These are phyloP conservation scores for Salvelinus sp. DNA, from an alignment of 2,113 vertebrate species.

Conservation along the genomic window DNA sequence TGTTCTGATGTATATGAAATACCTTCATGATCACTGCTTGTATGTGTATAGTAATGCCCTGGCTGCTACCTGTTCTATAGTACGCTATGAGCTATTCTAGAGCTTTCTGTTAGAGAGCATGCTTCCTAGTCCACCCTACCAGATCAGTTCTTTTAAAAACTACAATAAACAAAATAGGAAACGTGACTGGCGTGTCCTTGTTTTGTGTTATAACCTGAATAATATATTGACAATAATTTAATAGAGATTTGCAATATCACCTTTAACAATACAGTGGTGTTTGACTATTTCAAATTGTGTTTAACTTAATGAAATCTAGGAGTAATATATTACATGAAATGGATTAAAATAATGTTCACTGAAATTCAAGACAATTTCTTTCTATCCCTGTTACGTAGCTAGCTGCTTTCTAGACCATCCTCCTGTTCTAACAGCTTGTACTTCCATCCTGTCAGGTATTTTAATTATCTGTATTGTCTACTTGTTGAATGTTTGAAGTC, in stretches of 20 bases:
- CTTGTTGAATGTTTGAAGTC: background rate
- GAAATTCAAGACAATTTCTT: too few relatives aligned
- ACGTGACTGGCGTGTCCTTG: background rate
- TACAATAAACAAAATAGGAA: slow-evolving; percentile 13
- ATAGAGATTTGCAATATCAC: background rate
- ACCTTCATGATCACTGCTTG: background rate
- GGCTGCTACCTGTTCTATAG: background rate
- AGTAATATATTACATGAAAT: background rate
- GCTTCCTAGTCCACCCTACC: background rate
- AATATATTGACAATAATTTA: background rate
- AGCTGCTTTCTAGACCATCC: too few relatives aligned
- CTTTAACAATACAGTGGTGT: background rate
- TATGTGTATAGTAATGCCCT: background rate
- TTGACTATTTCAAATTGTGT: background rate
- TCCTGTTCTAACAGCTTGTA: background rate
- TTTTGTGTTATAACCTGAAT: background rate
- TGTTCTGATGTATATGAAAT: background rate
- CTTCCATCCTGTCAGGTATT: background rate
- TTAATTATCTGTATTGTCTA: background rate
- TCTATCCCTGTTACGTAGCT: background rate
- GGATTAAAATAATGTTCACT: too few relatives aligned
- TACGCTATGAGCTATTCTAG: background rate
- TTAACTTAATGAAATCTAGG: background rate
- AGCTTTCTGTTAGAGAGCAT: background rate
- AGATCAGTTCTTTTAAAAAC: background rate